Base-by-base conservation (phyloP, 2,797 vertebrate species). In the Sciaenops ocellatus region DNA sequence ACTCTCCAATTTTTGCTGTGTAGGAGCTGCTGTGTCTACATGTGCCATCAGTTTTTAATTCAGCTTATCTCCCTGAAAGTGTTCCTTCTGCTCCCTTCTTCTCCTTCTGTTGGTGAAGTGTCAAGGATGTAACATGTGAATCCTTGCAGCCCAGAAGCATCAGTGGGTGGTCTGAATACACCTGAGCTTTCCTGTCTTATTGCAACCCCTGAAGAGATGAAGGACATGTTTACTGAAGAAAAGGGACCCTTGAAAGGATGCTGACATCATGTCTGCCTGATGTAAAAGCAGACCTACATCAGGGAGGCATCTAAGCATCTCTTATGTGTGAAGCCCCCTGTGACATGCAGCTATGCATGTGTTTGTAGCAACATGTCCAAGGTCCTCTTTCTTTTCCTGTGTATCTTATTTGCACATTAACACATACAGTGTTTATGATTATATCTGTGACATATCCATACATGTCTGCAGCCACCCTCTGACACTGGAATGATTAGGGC, bases 141-240 rank as follows among this genome's bases (percentile, higher is more conserved):
- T 69, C 72, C 34, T 66, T 46, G 69, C 51, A 76, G 80, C 60
- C 59, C 64, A 78, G 68, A 80, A 73, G 79, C 69, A 77, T 81
- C 84, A 77, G 84, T 70, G 48, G 88, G 84, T 74, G 85, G 82
- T 79, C 75, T 76, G 26, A 74, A 81, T 34, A 62, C 72, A 85
- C 62, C 78, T 69, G 74, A 76, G 80, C 57, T 71, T 52, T 78
- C 51, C 66, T 72, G 76, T 69, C 60, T 66, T 30, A 16, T 11
- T 42, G 60, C 42, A 85, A 56, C 64, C 69, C 85, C 72, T 18
- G 46, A 54, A 9, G 76, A 69, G 82, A 84, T 80, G 69, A 84
- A 85, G 68, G 47, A 79, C 69, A 1, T 70, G 74, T 80, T 81
- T 79, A 63, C 50, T 30, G 68, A 22, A 10, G 6, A 18, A 83